Evolutionary conservation across 2,888 invertebrate species (phyloP).

Genomic region (Dryobota labecula): DNA sequence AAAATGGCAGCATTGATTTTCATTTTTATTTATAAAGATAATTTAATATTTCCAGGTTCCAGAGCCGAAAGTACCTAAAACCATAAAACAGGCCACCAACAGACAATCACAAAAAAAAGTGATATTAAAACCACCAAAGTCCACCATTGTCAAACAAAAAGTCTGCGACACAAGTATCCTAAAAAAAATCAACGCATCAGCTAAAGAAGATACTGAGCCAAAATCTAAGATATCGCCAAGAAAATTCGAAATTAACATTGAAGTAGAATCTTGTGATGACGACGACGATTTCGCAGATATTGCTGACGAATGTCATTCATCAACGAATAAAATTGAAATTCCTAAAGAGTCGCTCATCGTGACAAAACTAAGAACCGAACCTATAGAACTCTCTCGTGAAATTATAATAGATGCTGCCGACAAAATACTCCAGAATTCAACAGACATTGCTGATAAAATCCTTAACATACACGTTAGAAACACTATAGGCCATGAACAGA

Average conservation of each 20-base stretch:
- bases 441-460: conserved; percentile 12
- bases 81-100: not conserved
- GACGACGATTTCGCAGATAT: not conserved
- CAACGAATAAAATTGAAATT: too few species aligned
- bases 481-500: conserved; percentile 2
- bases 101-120: not conserved
- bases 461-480: conserved; percentile 30
- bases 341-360: not conserved
- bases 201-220: not conserved
- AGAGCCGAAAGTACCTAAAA: conserved; percentile 4
- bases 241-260: conserved; percentile 55
- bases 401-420: not conserved
- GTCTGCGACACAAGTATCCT: conserved; percentile 13
- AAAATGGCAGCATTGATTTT: too few species aligned
- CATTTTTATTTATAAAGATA: not conserved
- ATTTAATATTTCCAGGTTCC: conserved; percentile 23
- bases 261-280: conserved; percentile 62
- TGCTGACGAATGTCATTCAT: not conserved
- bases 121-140: not conserved
- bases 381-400: not conserved
- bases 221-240: conserved; percentile 5
- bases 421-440: not conserved
- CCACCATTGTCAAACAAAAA: not conserved
- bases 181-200: conserved; percentile 36
- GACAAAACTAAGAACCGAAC: not conserved